Base-by-base conservation (phyloP, 1,140 invertebrate species). In the Ceratina japonica region DNA sequence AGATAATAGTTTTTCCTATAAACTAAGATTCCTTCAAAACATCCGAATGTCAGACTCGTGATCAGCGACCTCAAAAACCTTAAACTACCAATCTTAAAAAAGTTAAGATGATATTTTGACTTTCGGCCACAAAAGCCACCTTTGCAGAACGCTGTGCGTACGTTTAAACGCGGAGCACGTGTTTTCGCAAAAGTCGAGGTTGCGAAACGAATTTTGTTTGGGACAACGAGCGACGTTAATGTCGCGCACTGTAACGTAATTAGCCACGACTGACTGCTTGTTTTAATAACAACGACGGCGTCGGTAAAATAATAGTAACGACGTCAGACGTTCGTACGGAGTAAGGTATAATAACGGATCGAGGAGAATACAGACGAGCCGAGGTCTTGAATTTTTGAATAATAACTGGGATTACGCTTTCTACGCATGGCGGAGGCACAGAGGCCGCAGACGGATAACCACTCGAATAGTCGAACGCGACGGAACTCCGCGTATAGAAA, bases 391-490 rank as follows among this genome's bases (percentile, higher is more conserved):
- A 16, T 31, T 56, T 70, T 20, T 18, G 13, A 56, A 56, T 37
- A 70, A 56, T 56, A 56, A 56, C 54, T 18, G 54, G 54, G n/a
- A 56, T n/a, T 56, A n/a, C n/a, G 54, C 12, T 56, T 56, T 56
- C 54, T 56, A n/a, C 13, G 54, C n/a, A n/a, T n/a, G n/a, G n/a
- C n/a, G n/a, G n/a, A n/a, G n/a, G 56, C 4, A 59, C 18, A 51
- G 7, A 24, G 8, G 24, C 18, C 31, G 66, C 66, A 69, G 66
- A 69, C 51, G 5, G 66, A 69, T 69, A 69, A 69, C 66, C 51
- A 20, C 51, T 69, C 20, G 18, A 20, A 16, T 18, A 31, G 24
- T 56, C 22, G 51, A 69, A 56, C 54, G 15, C 44, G 24, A 69
- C 66, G 5, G 44, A 13, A 7, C 3, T 31, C 24, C 2, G 15